Base-by-base conservation (phyloP, 2,113 vertebrate genomes). In the Lanius ludovicianus region DNA sequence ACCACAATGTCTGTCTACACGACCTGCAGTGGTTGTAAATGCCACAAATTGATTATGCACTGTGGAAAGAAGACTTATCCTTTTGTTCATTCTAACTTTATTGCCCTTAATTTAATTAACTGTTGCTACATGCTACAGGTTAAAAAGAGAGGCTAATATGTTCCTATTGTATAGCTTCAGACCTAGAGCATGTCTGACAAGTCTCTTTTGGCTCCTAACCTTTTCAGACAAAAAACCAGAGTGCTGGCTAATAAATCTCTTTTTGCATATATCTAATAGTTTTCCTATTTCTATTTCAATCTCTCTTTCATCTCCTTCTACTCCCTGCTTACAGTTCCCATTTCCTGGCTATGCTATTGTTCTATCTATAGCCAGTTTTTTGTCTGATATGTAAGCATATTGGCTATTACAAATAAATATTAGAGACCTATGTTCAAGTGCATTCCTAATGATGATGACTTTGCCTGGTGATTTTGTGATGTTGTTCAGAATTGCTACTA, bases 71-170 rank as follows among this genome's bases (percentile, higher is more conserved):
- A 84, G 65, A 64, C 79, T 67, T 86, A 69, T 52, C 42, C 57
- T 84, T 94, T 89, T 55, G n/a, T 60, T 81, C n/a, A 25, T 68
- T 97, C 49, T 78, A 67, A 89, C 84, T 94, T 87, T 90, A 93
- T 78, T 64, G 20, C 17, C 28, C n/a, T 92, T 95, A 91, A 89
- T 97, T 94, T 93, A 87, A 89, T 73, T 89, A 73, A 56, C 14
- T 78, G 44, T 87, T 84, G 73, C 39, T 56, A 53, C 63, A 84
- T 65, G 28, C 23, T 82, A 28, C 1, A 4, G n/a, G 69, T 87
- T 84, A 79, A 89, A 90, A 65, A 64, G 65, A 70, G 16, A 65
- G 11, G 25, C 4, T 83, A 92, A 53, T 82, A 27, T 64, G 20
- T 64, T 91, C 27, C 15, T 75, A 5, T 65, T 79, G 39, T 73